phyloP scores from a whole-genome alignment of 1,140 invertebrate genomes.

The Aleiodes sp. region DNA sequence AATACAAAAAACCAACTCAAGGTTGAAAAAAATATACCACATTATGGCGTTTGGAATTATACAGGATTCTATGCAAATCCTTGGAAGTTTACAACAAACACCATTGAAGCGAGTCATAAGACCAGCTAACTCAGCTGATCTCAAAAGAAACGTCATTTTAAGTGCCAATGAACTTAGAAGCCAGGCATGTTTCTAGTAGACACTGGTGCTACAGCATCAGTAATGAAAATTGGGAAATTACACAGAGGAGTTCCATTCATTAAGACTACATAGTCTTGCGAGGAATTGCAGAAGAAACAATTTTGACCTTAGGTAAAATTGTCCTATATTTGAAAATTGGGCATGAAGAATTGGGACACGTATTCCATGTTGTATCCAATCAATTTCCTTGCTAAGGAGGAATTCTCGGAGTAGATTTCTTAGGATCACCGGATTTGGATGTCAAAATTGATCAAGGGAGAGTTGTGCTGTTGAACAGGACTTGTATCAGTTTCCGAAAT shows the following conservation, averaged over 20 bases:
- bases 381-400: neutral
- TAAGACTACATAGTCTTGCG: neutral
- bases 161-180: neutral
- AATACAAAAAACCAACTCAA: too few species aligned
- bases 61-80: neutral
- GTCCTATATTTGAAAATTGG: neutral
- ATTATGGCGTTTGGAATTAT: neutral
- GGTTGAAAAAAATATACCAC: too few species aligned
- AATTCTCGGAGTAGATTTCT: neutral
- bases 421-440: neutral
- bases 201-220: neutral
- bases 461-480: neutral
- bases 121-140: neutral
- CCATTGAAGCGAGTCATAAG: neutral
- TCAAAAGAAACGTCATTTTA: neutral
- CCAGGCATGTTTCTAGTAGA: neutral
- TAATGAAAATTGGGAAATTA: neutral
- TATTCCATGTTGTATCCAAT: neutral
- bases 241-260: neutral
- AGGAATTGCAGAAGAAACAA: neutral
- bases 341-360: neutral
- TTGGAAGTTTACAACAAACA: neutral
- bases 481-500: too few species aligned
- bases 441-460: neutral
- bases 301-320: neutral